Evolutionary conservation across 2,113 vertebrate genomes (phyloP).

Genomic region (Phycodurus eques): DNA sequence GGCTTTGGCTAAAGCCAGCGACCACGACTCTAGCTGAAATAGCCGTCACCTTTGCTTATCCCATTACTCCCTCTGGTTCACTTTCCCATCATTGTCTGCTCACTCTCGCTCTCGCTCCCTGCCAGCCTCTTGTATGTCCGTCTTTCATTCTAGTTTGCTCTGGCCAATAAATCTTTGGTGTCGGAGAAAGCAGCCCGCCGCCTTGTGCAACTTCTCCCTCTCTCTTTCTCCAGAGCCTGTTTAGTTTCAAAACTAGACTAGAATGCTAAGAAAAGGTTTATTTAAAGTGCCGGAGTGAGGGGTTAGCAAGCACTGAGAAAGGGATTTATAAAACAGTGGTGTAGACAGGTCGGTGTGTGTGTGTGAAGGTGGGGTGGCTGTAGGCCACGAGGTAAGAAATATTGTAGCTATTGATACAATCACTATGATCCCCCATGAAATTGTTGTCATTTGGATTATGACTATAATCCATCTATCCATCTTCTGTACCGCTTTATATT

Average conservation of each 20-base stretch:
- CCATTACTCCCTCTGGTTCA: constrained; percentile 42
- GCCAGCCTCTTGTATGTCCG: constrained; percentile 57
- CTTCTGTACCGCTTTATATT: too few relatives aligned
- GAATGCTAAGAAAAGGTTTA: constrained; percentile 57
- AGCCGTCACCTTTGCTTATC: constrained; percentile 42
- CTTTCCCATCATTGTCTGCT: constrained; percentile 47
- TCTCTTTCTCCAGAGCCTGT: constrained; percentile 32
- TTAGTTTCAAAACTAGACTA: constrained; percentile 54
- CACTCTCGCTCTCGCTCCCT: constrained; percentile 35
- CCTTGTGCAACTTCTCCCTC: constrained; percentile 55
- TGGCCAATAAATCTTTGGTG: constrained; percentile 63
- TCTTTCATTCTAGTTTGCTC: constrained; percentile 59
- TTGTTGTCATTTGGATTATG: not conserved
- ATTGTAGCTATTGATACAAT: not conserved
- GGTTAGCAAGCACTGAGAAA: constrained; percentile 44
- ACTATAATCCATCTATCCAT: not conserved
- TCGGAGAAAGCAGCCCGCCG: constrained; percentile 40
- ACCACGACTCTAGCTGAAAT: constrained; percentile 33
- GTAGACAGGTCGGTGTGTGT: constrained; percentile 28
- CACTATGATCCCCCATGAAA: not conserved
- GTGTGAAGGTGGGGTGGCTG: not conserved
- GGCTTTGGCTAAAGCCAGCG: constrained; percentile 42
- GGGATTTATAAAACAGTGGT: constrained; percentile 53
- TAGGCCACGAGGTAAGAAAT: constrained; percentile 15
- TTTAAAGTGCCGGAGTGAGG: constrained; percentile 53